Percentiles rank a stretch among this genome's conserved stretches.
Evolutionary conservation across 1,140 invertebrate species (phyloP).

Genomic region (Harlomillsia oculata): DNA sequence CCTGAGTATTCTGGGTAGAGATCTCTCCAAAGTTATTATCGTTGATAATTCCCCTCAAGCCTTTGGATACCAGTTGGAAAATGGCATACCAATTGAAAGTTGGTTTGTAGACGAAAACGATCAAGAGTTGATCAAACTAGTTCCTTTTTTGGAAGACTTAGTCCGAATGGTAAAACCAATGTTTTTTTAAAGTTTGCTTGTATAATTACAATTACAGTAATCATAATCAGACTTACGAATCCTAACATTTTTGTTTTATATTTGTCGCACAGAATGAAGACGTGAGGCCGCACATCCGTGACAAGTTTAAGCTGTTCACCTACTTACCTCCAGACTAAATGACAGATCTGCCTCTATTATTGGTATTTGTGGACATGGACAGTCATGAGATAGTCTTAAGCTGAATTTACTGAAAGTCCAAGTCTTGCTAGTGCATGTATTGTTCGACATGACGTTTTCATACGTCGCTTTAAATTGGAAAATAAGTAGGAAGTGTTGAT

Average conservation of each 20-base stretch:
- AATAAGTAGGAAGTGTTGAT: too few relatives aligned
- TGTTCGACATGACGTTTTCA: too few relatives aligned
- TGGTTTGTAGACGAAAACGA: conserved; percentile 91
- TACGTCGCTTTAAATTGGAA: too few relatives aligned
- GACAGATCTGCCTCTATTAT: background rate
- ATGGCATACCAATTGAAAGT: conserved; percentile 94
- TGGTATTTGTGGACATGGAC: background rate
- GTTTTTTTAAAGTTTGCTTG: background rate
- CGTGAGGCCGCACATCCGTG: conserved; percentile 77
- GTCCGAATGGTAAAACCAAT: conserved; percentile 55
- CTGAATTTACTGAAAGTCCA: too few relatives aligned
- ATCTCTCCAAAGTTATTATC: conserved; percentile 83
- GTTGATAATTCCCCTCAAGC: conserved; percentile 88
- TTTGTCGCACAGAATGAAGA: conserved; percentile 83
- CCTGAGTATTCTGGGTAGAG: conserved; percentile 80
- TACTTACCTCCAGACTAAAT: conserved; percentile 79
- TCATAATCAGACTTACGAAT: too few relatives aligned
- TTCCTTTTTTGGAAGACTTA: conserved; percentile 86
- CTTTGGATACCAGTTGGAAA: conserved; percentile 86
- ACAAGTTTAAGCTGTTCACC: conserved; percentile 78
- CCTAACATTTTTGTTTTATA: conserved; percentile 37
- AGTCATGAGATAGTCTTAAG: too few relatives aligned
- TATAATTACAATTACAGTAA: too few relatives aligned
- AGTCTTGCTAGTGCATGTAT: too few relatives aligned
- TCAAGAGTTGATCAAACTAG: conserved; percentile 78